Percentiles rank a stretch among this genome's conserved stretches.
Conservation (phyloP, 2,888 invertebrate genomes). For the Rhingia rostrata region DNA sequence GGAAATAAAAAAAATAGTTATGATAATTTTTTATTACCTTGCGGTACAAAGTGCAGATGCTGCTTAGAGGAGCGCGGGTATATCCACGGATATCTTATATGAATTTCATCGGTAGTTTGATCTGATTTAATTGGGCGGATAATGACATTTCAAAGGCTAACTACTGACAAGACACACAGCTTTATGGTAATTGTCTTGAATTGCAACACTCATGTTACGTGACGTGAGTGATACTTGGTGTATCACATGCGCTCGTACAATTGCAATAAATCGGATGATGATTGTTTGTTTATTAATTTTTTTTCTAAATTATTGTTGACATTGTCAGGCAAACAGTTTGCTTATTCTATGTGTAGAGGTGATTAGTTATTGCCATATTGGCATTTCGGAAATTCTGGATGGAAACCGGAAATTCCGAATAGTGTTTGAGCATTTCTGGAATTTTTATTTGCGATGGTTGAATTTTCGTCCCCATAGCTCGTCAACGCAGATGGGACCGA, state of each 20-base stretch:
- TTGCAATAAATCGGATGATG: too few species aligned
- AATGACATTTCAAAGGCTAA: not conserved
- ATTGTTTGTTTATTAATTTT: too few species aligned
- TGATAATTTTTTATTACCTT: not conserved
- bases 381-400: too few species aligned
- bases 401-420: too few species aligned
- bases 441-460: too few species aligned
- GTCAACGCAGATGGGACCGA: too few species aligned
- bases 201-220: not conserved
- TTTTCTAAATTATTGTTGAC: too few species aligned
- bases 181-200: not conserved
- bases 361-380: too few species aligned
- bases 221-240: not conserved
- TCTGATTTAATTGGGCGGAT: not conserved
- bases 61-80: not conserved
- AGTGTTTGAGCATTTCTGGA: too few species aligned
- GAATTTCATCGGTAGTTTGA: not conserved
- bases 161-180: not conserved
- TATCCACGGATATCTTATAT: not conserved
- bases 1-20: not conserved
- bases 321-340: too few species aligned
- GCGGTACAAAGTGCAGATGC: slow-evolving; percentile 16
- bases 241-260: not conserved
- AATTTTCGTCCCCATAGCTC: too few species aligned
- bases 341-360: too few species aligned